phyloP scores from a whole-genome alignment of 2,797 vertebrate genomes.

The Antennarius maculatus region DNA sequence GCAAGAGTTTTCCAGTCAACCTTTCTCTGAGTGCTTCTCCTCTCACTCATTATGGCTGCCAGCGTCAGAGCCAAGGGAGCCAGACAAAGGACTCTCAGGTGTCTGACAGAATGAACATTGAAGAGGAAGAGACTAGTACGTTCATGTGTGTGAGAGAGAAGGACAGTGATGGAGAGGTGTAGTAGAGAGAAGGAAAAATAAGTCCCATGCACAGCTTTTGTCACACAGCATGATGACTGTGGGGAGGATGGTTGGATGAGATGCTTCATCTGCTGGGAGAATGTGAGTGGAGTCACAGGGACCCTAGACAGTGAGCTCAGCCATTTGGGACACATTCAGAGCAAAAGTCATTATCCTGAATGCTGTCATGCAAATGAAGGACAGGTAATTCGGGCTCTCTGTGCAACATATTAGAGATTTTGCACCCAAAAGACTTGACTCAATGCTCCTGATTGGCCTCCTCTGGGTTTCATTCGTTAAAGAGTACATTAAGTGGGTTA shows the following conservation, averaged over 20 bases:
- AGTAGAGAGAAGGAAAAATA: not conserved
- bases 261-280: slow-evolving; percentile 1
- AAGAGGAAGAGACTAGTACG: slow-evolving; percentile 2
- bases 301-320: slow-evolving; percentile 30
- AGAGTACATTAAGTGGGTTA: slow-evolving; percentile 19
- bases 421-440: slow-evolving; percentile 4
- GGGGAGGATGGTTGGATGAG: slow-evolving; percentile 14
- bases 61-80: slow-evolving; percentile 23
- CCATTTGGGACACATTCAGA: slow-evolving; percentile 42
- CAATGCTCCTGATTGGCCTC: slow-evolving; percentile 4
- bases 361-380: slow-evolving; percentile 44
- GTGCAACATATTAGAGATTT: slow-evolving; percentile 9
- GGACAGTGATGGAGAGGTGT: not conserved
- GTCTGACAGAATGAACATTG: slow-evolving; percentile 27
- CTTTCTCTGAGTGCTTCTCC: slow-evolving; percentile 40
- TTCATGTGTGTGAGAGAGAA: slow-evolving; percentile 1
- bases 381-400: slow-evolving; percentile 25
- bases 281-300: slow-evolving; percentile 6
- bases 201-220: slow-evolving; percentile 22
- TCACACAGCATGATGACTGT: slow-evolving; percentile 4
- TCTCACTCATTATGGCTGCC: slow-evolving; percentile 45
- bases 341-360: slow-evolving; percentile 44
- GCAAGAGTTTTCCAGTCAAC: slow-evolving; percentile 28
- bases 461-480: slow-evolving; percentile 16
- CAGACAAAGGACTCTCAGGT: slow-evolving; percentile 38